Evolutionary conservation across 2,888 invertebrate genomes (phyloP).

Genomic region (Synergus itoensis): DNA sequence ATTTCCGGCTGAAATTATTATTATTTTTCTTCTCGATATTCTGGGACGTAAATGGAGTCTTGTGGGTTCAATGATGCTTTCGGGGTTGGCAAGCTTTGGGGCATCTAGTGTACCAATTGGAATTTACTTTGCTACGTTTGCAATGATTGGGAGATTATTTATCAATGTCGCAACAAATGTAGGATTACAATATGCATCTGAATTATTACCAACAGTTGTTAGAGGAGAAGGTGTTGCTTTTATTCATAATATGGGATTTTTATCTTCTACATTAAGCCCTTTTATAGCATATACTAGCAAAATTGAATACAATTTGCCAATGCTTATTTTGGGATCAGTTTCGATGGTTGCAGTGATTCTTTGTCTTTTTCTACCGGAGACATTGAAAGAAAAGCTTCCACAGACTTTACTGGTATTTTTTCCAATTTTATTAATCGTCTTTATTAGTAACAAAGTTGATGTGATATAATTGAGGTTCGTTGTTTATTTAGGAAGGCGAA

Average conservation of each 20-base stretch:
- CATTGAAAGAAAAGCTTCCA: constrained; percentile 88
- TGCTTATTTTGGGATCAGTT: constrained; percentile 86
- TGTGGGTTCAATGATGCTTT: constrained; percentile 86
- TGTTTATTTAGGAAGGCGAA: constrained; percentile 83
- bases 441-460: too few relatives aligned
- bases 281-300: constrained; percentile 89
- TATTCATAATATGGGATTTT: constrained; percentile 93
- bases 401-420: constrained; percentile 82
- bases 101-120: constrained; percentile 86
- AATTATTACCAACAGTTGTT: constrained; percentile 90
- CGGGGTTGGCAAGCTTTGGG: constrained; percentile 87
- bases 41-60: constrained; percentile 91
- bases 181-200: constrained; percentile 91
- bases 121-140: constrained; percentile 84
- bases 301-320: constrained; percentile 84
- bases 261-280: constrained; percentile 88
- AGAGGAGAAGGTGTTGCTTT: constrained; percentile 90
- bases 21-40: constrained; percentile 85
- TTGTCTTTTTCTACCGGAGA: constrained; percentile 88
- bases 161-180: constrained; percentile 93
- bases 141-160: constrained; percentile 88
- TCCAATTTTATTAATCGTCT: constrained; percentile 26
- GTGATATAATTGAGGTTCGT: too few relatives aligned
- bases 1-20: constrained; percentile 87
- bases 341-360: constrained; percentile 86